Evolutionary conservation across 1,140 invertebrate genomes (phyloP), one percentile per base, ranked within the genome.

Genomic region (Penaeus indicus): DNA sequence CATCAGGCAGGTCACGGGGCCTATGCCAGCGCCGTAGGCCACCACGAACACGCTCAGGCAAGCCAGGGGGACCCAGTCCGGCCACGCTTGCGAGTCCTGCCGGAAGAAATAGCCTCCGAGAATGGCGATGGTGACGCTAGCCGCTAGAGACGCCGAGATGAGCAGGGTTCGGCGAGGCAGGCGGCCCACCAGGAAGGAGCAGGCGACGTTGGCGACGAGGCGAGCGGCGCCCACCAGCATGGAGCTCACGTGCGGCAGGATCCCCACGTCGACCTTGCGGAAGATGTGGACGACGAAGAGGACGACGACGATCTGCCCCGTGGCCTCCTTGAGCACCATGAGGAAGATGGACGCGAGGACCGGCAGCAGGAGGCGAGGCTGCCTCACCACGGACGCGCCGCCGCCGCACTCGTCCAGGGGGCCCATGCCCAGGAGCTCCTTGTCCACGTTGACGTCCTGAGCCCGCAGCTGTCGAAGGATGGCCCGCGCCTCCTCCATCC

Each of bases 321-420:
- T 86, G 47, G 64, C 61, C 62, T 90, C 89, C 72, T 90, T 90
- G 27, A 90, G 67, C 27, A 85, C 62, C 64, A 86, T 61, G 22
- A 86, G 47, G n/a, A 38, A 77, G 4, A 86, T 21, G 4, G 78
- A 63, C 8, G 79, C 78, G 8, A 82, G 67, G 10, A 90, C 67
- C 3, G 89, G 84, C 16, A 90, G 60, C 22, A 90, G 32, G 38
- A 75, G 47, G 22, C 67, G 69, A 0, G 38, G 62, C 38, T 90
- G 64, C 60, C 32, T 64, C 32, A 25, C 32, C 83, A 61, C 22
- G 79, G 32, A 16, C 13, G 11, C 11, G 32, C 22, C 11, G n/a
- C 22, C 42, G 25, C 38, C 13, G 21, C 18, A 25, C 62, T 19
- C 32, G 8, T 5, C 63, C 69, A 69, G 21, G 22, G 5, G 63